phyloP scores from a whole-genome alignment of 2,797 vertebrate species.

The Morus bassanus region DNA sequence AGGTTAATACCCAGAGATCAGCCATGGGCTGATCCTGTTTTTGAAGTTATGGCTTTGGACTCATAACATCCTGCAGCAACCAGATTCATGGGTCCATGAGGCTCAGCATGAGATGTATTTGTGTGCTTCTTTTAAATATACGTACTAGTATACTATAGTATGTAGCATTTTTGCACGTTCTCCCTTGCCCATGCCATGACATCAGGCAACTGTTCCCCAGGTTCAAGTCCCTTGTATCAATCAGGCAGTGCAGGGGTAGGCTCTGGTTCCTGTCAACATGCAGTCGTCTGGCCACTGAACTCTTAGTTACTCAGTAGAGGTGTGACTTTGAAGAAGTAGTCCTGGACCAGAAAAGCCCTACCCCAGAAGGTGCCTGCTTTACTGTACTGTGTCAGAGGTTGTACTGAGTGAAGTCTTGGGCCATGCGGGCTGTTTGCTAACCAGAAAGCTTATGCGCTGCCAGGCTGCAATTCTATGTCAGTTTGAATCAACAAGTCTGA shows the following conservation, averaged over 20 bases:
- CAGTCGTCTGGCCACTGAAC: no score
- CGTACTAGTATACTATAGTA: accelerated
- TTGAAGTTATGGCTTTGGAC: background rate
- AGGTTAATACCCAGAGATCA: background rate
- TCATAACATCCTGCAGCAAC: background rate
- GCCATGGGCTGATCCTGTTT: background rate
- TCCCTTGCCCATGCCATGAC: background rate
- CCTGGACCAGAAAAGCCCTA: background rate
- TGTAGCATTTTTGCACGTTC: background rate
- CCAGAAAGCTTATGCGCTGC: background rate
- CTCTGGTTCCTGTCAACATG: background rate
- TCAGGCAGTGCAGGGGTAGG: background rate
- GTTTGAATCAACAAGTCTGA: background rate
- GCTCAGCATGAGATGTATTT: background rate
- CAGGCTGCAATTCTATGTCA: background rate
- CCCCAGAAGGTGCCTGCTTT: background rate
- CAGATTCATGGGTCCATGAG: background rate
- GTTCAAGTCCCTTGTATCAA: background rate
- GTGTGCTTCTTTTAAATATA: background rate
- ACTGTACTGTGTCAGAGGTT: background rate
- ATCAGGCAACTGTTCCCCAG: background rate
- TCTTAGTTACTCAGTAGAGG: background rate
- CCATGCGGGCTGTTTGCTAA: background rate
- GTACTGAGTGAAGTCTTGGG: background rate
- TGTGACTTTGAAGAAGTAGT: background rate